phyloP scores from a whole-genome alignment of 2,113 vertebrate species.

The Ailurus styani region DNA sequence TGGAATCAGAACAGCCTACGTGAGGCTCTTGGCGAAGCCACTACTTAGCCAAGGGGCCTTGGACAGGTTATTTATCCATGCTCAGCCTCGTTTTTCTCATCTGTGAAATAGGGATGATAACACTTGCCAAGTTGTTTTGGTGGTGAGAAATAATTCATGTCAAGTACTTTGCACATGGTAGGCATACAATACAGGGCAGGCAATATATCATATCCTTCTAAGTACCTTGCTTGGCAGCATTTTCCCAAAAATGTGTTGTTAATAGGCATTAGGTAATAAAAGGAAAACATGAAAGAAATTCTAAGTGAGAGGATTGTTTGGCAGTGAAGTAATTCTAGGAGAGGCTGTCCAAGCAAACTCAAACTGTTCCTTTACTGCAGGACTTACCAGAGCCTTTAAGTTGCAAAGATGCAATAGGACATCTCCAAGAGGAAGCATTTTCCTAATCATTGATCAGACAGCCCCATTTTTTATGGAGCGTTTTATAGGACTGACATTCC shows the following conservation, averaged over 20 bases:
- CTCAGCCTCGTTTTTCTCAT: background rate
- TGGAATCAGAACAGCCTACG: background rate
- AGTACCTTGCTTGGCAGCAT: background rate
- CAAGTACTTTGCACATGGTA: background rate
- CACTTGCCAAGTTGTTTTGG: background rate
- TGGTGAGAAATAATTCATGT: background rate
- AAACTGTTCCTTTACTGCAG: background rate
- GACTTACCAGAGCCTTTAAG: slow-evolving; percentile 5
- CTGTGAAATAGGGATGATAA: background rate
- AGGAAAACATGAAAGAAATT: background rate
- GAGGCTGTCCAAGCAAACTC: background rate
- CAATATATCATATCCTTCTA: background rate
- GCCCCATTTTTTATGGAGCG: background rate
- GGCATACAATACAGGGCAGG: background rate
- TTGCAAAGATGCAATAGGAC: background rate
- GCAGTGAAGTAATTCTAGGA: background rate
- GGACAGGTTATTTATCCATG: background rate
- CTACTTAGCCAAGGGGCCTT: background rate
- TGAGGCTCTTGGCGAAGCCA: background rate
- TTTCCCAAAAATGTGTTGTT: background rate
- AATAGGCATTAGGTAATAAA: background rate
- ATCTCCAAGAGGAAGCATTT: background rate
- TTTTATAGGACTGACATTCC: background rate
- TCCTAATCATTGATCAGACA: background rate
- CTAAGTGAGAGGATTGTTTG: background rate